Evolutionary conservation across 1,140 invertebrate genomes (phyloP), one percentile per base, ranked within the genome.

Genomic region (Ostrea denselamellosa): DNA sequence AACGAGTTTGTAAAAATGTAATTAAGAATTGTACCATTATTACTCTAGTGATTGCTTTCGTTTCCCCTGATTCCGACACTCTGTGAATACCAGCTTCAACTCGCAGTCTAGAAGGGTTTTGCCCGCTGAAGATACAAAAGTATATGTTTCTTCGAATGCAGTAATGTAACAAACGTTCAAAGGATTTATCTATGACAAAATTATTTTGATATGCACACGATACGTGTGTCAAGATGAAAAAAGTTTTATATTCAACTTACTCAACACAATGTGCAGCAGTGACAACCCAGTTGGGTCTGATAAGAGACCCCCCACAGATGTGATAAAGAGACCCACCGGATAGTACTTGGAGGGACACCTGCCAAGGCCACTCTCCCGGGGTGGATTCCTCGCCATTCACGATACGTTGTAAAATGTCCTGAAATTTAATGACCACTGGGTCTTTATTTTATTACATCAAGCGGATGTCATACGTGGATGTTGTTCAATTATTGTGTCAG

Each of bases 231-330:
- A 44, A 44, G 34, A n/a, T n/a, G n/a, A n/a, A 44, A 44, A 1
- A 44, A 44, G 62, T n/a, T n/a, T n/a, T n/a, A n/a, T 56, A 71
- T 83, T 68, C 51, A 44, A 44, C 34, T 44, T 68, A 81, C 54
- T 85, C 44, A 9, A 90, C 87, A 85, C 90, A 90, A 81, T 90
- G 90, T 5, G 90, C 87, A 0, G 90, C 90, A 5, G 90, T 90
- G 3, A 88, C 19, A 0, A 89, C 88, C 88, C 87, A 90, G 8
- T 85, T 62, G 25, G 71, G 51, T 19, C 62, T 81, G 19, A 90
- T 85, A 14, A 90, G 58, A n/a, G 83, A 77, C 12, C 85, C 90
- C 22, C 90, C 90, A 87, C 90, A 90, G 44, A 83, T 87, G 52
- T 90, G 90, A 54, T 44, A 44, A 1, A 44, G 34, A 44, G 34